These are phyloP conservation scores for Tenodera sinensis DNA, from an alignment of 2,888 invertebrate genomes.

Conservation along the genomic window DNA sequence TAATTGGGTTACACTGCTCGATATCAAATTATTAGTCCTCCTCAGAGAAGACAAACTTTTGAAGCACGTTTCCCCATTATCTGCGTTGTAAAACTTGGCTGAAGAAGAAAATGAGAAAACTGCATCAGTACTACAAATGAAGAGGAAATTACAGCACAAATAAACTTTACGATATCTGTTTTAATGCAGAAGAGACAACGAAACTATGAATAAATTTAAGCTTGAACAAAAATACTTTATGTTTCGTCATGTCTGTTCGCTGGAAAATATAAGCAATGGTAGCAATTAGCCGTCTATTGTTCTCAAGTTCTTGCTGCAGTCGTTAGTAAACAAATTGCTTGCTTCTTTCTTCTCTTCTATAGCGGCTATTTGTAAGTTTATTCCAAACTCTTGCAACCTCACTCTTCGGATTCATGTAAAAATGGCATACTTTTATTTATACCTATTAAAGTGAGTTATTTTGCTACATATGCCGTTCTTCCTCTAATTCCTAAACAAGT, in stretches of 20 bases:
- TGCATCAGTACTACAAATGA: neutral
- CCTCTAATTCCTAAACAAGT: too few species aligned
- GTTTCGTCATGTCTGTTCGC: neutral
- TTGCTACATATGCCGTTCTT: too few species aligned
- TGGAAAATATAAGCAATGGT: too few species aligned
- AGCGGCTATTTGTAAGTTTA: too few species aligned
- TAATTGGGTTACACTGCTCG: neutral
- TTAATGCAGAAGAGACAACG: neutral
- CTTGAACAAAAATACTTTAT: neutral
- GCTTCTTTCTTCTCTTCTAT: neutral
- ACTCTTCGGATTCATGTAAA: too few species aligned
- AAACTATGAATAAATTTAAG: neutral
- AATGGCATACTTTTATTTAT: too few species aligned
- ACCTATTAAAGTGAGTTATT: too few species aligned
- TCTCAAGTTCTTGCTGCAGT: neutral
- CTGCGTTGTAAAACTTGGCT: neutral
- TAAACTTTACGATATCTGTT: neutral
- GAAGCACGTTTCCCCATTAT: neutral
- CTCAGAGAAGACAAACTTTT: neutral
- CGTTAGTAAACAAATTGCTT: neutral
- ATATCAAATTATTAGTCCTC: neutral
- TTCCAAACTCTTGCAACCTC: too few species aligned
- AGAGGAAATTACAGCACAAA: neutral
- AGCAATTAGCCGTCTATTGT: too few species aligned
- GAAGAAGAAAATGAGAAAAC: neutral